phyloP scores from a whole-genome alignment of 2,113 vertebrate genomes.

The Coturnix japonica region DNA sequence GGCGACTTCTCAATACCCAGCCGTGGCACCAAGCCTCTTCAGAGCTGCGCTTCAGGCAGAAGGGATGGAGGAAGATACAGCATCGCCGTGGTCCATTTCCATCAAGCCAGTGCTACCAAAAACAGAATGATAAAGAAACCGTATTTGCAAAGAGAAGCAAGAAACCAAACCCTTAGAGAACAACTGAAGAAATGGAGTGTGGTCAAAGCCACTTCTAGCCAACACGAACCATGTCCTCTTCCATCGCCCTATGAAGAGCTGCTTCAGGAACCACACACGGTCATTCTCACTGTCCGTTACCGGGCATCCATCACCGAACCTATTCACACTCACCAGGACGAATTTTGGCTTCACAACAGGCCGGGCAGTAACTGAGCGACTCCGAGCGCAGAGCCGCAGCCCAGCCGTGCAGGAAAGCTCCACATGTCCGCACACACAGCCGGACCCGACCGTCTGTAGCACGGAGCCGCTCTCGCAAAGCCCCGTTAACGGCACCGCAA shows the following conservation, averaged over 20 bases:
- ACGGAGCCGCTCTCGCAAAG: neutral
- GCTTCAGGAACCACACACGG: neutral
- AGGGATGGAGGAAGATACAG: neutral
- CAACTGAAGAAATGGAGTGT: neutral
- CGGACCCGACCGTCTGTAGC: neutral
- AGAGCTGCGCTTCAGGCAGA: neutral
- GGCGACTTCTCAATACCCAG: neutral
- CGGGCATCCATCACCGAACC: neutral
- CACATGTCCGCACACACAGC: accelerated
- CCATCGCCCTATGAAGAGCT: neutral
- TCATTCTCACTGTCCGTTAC: no score
- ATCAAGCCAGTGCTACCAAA: neutral
- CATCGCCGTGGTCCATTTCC: neutral
- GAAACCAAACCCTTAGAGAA: neutral
- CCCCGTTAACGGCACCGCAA: no score
- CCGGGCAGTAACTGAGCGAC: neutral
- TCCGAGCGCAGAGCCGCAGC: neutral
- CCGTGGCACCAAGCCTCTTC: neutral
- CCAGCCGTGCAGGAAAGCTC: neutral
- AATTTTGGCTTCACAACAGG: accelerated
- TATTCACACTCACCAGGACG: neutral
- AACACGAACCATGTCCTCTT: neutral
- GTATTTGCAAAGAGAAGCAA: neutral
- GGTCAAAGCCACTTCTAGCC: neutral
- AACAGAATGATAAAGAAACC: neutral